Evolutionary conservation across 1,140 invertebrate species (phyloP), one percentile per base, ranked within the genome.

Genomic region (Tetramorium parvispinum): DNA sequence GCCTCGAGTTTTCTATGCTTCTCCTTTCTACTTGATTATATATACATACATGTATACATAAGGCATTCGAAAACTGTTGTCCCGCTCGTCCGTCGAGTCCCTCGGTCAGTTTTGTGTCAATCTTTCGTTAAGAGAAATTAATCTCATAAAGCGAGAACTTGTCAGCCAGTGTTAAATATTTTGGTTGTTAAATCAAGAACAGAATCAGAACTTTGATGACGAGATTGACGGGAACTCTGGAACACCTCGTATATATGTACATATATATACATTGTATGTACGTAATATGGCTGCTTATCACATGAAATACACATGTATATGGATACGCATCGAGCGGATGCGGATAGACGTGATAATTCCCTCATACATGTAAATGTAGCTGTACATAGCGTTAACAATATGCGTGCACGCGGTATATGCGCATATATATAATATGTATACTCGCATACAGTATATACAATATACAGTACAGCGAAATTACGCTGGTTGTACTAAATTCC

Each of bases 281-380:
- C 7, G 7, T 66, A 63, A 61, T 40, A 27, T 78, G n/a, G 57
- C 43, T 46, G 73, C 27, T 46, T 66, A 55, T 85, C 76, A 18
- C 18, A 21, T 21, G 49, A 68, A 21, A 37, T 83, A 75, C 66
- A 85, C 24, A n/a, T 55, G 83, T 68, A 68, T 16, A 68, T n/a
- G 63, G 51, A 65, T 59, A 57, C 24, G 66, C 63, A 82, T 85
- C 61, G 32, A 32, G 55, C 81, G 83, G 55, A 85, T 51, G 71
- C 70, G 71, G 37, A 79, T 85, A 81, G 75, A 85, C 40, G 53
- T 81, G 49, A 85, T 79, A 83, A 79, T 68, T 57, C 76, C 24
- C 83, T 81, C 53, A 37, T 24, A 68, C 68, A 59, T 83, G 79
- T 18, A 83, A 75, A 61, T 83, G 53, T n/a, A 27, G 6, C 55